Evolutionary conservation across 2,888 invertebrate species (phyloP).

Genomic region (Rhingia campestris): DNA sequence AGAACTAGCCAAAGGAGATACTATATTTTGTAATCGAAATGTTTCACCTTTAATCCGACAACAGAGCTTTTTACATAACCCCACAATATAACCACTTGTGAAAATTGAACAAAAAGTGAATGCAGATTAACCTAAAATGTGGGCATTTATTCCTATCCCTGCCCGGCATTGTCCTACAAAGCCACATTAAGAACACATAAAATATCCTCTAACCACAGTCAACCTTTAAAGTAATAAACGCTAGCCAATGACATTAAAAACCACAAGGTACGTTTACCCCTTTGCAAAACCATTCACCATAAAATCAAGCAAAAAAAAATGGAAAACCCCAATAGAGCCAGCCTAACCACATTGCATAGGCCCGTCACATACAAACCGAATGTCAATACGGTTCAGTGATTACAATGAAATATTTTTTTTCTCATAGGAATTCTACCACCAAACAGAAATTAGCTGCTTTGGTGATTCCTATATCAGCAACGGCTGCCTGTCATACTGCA

Average conservation of each 20-base stretch:
- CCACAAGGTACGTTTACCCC: constrained; percentile 5
- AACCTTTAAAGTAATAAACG: not conserved
- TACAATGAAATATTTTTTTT: constrained; percentile 36
- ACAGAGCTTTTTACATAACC: no score
- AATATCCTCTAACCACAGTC: not conserved
- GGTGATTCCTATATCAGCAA: constrained; percentile 43
- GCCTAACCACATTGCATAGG: not conserved
- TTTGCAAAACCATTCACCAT: not conserved
- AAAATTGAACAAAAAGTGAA: no score
- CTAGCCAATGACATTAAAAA: not conserved
- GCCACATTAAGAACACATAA: no score
- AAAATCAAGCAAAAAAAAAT: not conserved
- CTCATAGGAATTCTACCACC: constrained; percentile 27
- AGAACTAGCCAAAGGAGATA: no score
- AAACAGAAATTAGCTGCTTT: constrained; percentile 59
- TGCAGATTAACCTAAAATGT: no score
- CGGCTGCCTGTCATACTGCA: constrained; percentile 26
- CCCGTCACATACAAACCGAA: constrained; percentile 19
- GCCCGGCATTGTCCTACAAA: not conserved
- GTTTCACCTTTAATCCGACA: no score
- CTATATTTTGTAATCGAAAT: no score
- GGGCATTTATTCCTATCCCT: not conserved
- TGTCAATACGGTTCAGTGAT: constrained; percentile 55
- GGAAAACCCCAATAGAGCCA: not conserved
- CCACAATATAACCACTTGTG: no score